Evolutionary conservation across 2,797 vertebrate species (phyloP), one percentile per base, ranked within the genome.

Genomic region (Pampus argenteus): DNA sequence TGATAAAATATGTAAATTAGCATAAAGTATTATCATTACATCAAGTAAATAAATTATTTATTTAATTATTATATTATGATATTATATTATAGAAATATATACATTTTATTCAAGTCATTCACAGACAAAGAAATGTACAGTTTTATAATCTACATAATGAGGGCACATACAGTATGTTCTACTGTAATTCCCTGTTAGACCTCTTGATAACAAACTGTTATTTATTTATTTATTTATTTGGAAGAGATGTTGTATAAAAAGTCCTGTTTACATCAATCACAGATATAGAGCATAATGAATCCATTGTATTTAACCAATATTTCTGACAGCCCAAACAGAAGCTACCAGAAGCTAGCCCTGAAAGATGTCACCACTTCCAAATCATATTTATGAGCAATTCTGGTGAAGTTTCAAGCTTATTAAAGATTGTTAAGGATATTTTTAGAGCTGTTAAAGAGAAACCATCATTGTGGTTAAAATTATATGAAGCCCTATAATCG

Each of bases 401-500:
- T 42, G 15, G 18, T 7, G 10, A 25, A 10, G 47, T n/a, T 6
- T 20, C 1, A 5, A 31, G 38, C 8, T 40, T 18, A 49, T 11
- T 15, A 25, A 17, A 20, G 22, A 57, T 48, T n/a, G 4, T 15
- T 38, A 31, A 36, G 28, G 4, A 2, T 56, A 11, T 25, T 55
- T 34, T 34, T 28, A 14, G 11, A 58, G 56, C 9, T 26, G 36
- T 9, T 44, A 8, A 5, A 9, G 18, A 11, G 40, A 44, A 26
- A 36, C 34, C 3, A 38, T 48, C 6, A 17, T n/a, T n/a, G n/a
- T 2, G 14, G 15, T 17, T 42, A 17, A 8, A 6, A 44, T 18
- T 22, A 56, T 40, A 51, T 40, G 28, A 79, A 66, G 44, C 4
- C 0, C 22, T 40, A 13, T 48, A 50, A 72, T 45, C 23, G 25